Evolutionary conservation across 2,797 vertebrate genomes (phyloP), one percentile per base, ranked within the genome.

Genomic region (Rhinichthys osculus): DNA sequence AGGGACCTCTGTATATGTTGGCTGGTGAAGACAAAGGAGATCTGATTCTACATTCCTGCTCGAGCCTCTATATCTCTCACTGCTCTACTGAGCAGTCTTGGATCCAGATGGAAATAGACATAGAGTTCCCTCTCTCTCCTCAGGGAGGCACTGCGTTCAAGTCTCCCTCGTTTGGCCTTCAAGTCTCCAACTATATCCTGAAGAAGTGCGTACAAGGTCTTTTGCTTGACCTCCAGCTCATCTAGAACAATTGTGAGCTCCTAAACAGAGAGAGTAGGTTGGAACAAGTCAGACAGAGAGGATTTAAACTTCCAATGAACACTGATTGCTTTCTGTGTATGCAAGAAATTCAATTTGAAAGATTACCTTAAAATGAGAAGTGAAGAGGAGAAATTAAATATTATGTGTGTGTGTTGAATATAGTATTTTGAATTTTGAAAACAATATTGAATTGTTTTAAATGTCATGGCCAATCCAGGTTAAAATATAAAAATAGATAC

Each of bases 41-140:
- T 73, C 42, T 52, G 21, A 82, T 27, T 10, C 79, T 90, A 90
- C 71, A 82, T 69, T 57, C 88, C 84, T 81, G 90, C 89, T 86
- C 93, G 95, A 62, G 87, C 90, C 91, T 99, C 97, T 90, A 97
- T 92, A 84, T 96, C 96, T 89, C 96, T 95, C 71, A 99, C 95
- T 23, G 95, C 85, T 88, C 95, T 95, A 92, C 95, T 95, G 89
- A 99, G 93, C 54, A 93, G 92, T 13, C 91, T 90, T 79, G 96
- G 90, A 38, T 99, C 95, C 88, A 96, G 94, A 87, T 96, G 96
- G 92, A 97, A 99, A 92, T 96, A 93, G 52, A 97, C 90, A 81
- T 97, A 99, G 67, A 99, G 93, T 38, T 97, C 94, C 93, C 97
- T 96, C 92, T 98, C 96, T 85, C 94, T 93, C 87, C 94, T 94